Evolutionary conservation across 2,888 invertebrate species (phyloP).

Genomic region (Lasioglossum morio): DNA sequence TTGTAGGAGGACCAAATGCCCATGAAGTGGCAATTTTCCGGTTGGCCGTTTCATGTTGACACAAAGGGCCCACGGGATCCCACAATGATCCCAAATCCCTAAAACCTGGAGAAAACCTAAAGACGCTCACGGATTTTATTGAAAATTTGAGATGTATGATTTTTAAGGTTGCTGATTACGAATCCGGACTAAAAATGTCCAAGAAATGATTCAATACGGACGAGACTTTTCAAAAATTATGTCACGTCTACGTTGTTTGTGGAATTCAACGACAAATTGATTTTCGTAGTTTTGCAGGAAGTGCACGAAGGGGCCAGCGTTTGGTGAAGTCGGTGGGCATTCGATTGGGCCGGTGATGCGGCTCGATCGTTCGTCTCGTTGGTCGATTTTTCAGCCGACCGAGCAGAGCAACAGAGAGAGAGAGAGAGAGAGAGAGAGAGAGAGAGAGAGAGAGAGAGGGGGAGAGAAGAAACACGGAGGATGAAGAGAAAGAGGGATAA

Average conservation of each 20-base stretch:
- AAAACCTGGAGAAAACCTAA: not conserved
- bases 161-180: no score
- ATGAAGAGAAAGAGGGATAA: conserved; percentile 57
- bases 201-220: no score
- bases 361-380: conserved; percentile 46
- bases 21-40: not conserved
- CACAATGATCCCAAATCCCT: not conserved
- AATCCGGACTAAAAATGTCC: no score
- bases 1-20: not conserved
- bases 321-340: not conserved
- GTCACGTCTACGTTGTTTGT: not conserved
- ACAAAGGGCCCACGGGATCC: not conserved
- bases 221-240: no score
- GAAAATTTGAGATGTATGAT: not conserved
- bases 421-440: not conserved
- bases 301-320: not conserved
- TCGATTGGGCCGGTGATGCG: conserved; percentile 24
- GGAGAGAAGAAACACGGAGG: not conserved
- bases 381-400: conserved; percentile 26
- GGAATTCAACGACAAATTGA: not conserved
- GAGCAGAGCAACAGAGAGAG: not conserved
- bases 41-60: not conserved
- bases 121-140: not conserved
- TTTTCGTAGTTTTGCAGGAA: not conserved
- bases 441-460: not conserved